Evolutionary conservation across 2,888 invertebrate genomes (phyloP).

Genomic region (Brenthis daphne): DNA sequence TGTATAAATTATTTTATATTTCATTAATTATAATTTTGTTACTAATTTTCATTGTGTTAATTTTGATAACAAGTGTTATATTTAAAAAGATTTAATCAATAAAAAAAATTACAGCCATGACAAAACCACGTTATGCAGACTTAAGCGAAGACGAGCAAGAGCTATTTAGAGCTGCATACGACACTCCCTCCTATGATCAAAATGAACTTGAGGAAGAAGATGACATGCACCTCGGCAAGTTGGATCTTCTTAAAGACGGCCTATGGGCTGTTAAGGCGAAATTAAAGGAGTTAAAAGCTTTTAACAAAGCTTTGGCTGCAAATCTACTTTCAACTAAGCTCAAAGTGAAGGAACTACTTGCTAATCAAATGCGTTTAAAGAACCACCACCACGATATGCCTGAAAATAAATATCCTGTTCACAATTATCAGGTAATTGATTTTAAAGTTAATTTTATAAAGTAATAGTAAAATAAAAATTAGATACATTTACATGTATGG

Average conservation of each 20-base stretch:
- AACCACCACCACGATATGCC: slow-evolving; percentile 56
- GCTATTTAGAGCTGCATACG: slow-evolving; percentile 69
- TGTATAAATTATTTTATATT: no score
- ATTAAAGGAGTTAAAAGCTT: slow-evolving; percentile 66
- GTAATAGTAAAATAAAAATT: neutral
- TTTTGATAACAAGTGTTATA: neutral
- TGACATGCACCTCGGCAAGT: slow-evolving; percentile 56
- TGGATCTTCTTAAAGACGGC: slow-evolving; percentile 70
- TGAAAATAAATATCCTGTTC: slow-evolving; percentile 58
- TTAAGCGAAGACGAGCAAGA: slow-evolving; percentile 68
- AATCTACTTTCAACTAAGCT: slow-evolving; percentile 67
- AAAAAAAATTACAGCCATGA: slow-evolving; percentile 47
- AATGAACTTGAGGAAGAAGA: slow-evolving; percentile 58
- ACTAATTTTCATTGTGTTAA: neutral
- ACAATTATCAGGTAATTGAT: slow-evolving; percentile 56
- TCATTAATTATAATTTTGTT: neutral
- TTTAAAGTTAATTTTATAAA: neutral
- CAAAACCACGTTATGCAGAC: slow-evolving; percentile 60
- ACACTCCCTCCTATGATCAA: slow-evolving; percentile 62
- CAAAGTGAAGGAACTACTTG: slow-evolving; percentile 64
- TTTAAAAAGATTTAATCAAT: neutral
- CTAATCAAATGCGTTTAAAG: slow-evolving; percentile 49
- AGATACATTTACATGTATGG: neutral
- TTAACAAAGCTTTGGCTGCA: slow-evolving; percentile 68
- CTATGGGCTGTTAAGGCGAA: slow-evolving; percentile 72